Evolutionary conservation across 2,888 invertebrate species (phyloP).

Genomic region (Physocephala rufipes): DNA sequence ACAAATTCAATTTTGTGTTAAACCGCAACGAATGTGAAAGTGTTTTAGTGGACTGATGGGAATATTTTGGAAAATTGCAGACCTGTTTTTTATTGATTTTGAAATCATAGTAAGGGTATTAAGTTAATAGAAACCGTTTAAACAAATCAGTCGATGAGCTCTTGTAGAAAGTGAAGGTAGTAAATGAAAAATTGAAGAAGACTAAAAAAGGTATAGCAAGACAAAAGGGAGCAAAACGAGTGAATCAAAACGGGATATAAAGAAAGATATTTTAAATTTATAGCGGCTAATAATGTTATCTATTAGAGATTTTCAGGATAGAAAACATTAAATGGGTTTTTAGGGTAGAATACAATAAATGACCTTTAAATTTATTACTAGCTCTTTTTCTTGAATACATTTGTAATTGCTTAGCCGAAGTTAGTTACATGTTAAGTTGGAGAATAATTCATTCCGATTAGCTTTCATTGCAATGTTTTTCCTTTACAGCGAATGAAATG

Average conservation of each 20-base stretch:
- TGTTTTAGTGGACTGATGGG: conserved; percentile 50
- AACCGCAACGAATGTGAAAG: no score
- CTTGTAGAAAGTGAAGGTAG: not conserved
- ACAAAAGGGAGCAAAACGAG: no score
- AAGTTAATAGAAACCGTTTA: not conserved
- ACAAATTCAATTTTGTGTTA: not conserved
- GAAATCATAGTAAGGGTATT: no score
- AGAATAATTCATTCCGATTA: not conserved
- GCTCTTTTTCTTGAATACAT: no score
- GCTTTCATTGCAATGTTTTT: not conserved
- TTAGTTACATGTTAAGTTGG: no score
- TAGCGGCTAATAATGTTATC: not conserved
- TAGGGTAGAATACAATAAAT: no score
- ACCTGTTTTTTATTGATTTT: conserved; percentile 4
- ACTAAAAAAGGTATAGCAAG: no score
- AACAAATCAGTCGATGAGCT: not conserved
- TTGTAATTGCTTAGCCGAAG: no score
- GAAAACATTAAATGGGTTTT: not conserved
- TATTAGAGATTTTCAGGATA: conserved; percentile 14
- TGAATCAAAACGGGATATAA: no score
- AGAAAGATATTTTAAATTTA: no score
- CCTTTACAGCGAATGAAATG: not conserved
- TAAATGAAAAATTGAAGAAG: not conserved
- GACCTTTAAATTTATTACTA: no score
- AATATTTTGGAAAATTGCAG: conserved; percentile 50